Evolutionary conservation across 2,797 vertebrate genomes (phyloP).

Genomic region (Pantherophis alleghaniensis): DNA sequence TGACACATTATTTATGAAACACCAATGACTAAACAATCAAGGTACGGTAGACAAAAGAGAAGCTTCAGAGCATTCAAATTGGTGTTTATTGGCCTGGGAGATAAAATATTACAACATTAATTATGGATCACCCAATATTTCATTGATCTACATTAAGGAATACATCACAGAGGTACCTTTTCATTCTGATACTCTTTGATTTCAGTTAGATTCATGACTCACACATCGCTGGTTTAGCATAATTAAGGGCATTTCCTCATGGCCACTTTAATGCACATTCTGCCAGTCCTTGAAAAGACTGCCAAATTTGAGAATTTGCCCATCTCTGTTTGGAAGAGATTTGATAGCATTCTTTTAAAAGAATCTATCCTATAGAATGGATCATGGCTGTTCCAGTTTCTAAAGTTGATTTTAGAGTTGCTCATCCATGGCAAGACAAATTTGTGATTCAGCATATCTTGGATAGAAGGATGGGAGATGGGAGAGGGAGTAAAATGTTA

Average conservation of each 20-base stretch:
- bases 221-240: not conserved
- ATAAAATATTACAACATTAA: conserved; percentile 9
- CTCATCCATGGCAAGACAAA: not conserved
- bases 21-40: not conserved
- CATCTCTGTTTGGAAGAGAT: not conserved
- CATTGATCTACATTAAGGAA: conserved; percentile 2
- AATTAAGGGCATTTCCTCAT: not conserved
- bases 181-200: not conserved
- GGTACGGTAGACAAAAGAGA: conserved; percentile 2
- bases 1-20: not conserved
- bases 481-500: not conserved
- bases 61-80: not conserved
- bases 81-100: not conserved
- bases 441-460: not conserved
- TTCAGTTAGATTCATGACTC: not conserved
- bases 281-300: not conserved
- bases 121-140: not conserved
- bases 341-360: not conserved
- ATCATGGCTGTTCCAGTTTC: not conserved
- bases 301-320: not conserved
- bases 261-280: not conserved
- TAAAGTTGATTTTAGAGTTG: not conserved
- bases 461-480: not conserved
- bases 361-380: not conserved
- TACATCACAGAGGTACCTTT: not conserved